phyloP scores from a whole-genome alignment of 2,113 vertebrate species.

The Takifugu flavidus region DNA sequence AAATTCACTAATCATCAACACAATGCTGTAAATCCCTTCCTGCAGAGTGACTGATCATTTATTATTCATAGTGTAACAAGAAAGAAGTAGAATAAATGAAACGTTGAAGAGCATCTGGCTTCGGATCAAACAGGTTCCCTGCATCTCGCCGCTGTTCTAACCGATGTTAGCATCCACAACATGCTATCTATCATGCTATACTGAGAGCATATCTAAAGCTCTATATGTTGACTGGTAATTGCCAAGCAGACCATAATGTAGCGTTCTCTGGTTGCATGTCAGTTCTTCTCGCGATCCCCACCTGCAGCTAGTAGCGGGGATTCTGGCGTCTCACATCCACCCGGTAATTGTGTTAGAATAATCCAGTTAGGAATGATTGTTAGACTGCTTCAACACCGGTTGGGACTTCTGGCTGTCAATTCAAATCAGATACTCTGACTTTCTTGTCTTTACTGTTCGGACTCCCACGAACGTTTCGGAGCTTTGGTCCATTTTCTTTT shows the following conservation, averaged over 20 bases:
- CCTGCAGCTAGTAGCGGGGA: slow-evolving; percentile 4
- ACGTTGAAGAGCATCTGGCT: too few species aligned
- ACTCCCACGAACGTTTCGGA: not conserved
- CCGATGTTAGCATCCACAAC: too few species aligned
- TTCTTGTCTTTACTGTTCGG: not conserved
- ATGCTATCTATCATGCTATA: too few species aligned
- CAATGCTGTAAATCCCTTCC: slow-evolving; percentile 33
- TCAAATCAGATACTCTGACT: slow-evolving; percentile 11
- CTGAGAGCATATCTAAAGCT: too few species aligned
- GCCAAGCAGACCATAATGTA: too few species aligned
- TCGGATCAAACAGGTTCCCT: too few species aligned
- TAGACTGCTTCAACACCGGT: slow-evolving; percentile 25
- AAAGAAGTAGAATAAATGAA: slow-evolving; percentile 29
- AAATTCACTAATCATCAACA: slow-evolving; percentile 38
- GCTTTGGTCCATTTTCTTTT: slow-evolving; percentile 10
- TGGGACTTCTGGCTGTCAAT: slow-evolving; percentile 11
- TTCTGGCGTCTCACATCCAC: slow-evolving; percentile 4
- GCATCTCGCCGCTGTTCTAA: too few species aligned
- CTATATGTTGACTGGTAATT: too few species aligned
- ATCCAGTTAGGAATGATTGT: slow-evolving; percentile 26
- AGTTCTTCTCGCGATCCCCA: slow-evolving; percentile 14
- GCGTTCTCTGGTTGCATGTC: too few species aligned
- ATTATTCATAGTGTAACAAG: slow-evolving; percentile 14
- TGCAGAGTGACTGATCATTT: slow-evolving; percentile 31
- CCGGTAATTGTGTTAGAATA: slow-evolving; percentile 25